Evolutionary conservation across 2,797 vertebrate genomes (phyloP), one percentile per base, ranked within the genome.

Genomic region (Thamnophis elegans): DNA sequence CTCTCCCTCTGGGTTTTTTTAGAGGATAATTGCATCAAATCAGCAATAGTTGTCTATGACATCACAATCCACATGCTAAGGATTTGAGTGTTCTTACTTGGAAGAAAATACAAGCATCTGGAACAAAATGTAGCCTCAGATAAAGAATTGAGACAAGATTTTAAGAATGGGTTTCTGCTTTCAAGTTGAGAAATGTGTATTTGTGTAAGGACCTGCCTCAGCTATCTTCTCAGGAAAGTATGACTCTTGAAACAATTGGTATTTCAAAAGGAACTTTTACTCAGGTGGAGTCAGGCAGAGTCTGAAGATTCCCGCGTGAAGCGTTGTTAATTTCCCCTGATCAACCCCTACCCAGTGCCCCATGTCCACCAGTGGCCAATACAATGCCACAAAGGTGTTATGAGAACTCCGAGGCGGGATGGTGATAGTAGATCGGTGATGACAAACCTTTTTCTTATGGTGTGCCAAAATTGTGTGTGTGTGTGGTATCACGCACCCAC

Each of bases 1-100:
- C 9, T 59, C 47, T 78, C 62, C 47, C 58, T 58, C 51, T 20
- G 8, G 6, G 16, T 5, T n/a, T 18, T 54, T 62, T 88, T 60
- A 25, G 32, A 20, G 26, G 56, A 26, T 42, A 90, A 54, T 26
- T 47, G 18, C 59, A n/a, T 32, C 26, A 7, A 28, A 62, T 87
- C 58, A 82, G 62, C 32, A 88, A 55, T 54, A n/a, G 58, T 54
- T 82, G 12, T 62, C 26, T 47, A 87, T 93, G 92, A 93, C 92
- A 91, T 93, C 92, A 93, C 65, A 93, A 93, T 88, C 56, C 56
- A 32, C 32, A 4, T 32, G 32, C 36, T 89, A 28, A 32, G 4
- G 25, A 56, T 91, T 58, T 47, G 53, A 51, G 73, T 3, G 56
- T 88, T 93, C 89, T 42, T 62, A 86, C 2, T 26, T 47, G 60